Conservation (phyloP, 2,113 vertebrate genomes). For the Dicrurus megarhynchus region DNA sequence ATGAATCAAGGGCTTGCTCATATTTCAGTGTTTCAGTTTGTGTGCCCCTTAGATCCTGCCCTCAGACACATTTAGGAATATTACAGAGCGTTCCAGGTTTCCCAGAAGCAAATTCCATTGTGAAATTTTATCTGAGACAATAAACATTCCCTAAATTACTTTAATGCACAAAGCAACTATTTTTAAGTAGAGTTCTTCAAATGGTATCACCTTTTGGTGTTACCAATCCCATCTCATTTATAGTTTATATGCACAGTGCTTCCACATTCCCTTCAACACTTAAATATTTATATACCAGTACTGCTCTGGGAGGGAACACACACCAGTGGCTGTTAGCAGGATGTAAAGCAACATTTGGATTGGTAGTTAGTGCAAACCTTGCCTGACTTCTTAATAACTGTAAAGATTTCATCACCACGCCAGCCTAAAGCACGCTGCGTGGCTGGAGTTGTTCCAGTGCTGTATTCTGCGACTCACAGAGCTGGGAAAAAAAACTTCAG, state of each 20-base stretch:
- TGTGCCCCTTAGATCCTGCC: not conserved
- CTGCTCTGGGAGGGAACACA: not conserved
- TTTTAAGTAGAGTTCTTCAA: not conserved
- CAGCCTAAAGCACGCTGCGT: not conserved
- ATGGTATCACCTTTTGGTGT: not conserved
- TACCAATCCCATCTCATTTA: not conserved
- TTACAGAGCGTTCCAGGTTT: not conserved
- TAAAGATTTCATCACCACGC: not conserved
- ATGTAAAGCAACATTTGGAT: not conserved
- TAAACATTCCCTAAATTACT: not conserved
- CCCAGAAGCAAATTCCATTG: not conserved
- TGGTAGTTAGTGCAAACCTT: not conserved
- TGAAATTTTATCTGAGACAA: not conserved
- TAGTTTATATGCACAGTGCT: not conserved
- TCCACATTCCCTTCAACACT: not conserved
- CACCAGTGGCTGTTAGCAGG: not conserved
- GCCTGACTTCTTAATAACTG: not conserved
- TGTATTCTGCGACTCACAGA: not conserved
- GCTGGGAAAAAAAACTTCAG: not conserved
- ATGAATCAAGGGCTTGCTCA: not conserved
- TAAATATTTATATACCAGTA: not conserved
- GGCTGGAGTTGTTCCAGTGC: not conserved
- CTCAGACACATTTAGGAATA: not conserved
- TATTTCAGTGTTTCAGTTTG: not conserved
- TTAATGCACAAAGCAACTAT: not conserved